Evolutionary conservation across 1,140 invertebrate genomes (phyloP), one percentile per base, ranked within the genome.

Genomic region (Archegozetes longisetosus): DNA sequence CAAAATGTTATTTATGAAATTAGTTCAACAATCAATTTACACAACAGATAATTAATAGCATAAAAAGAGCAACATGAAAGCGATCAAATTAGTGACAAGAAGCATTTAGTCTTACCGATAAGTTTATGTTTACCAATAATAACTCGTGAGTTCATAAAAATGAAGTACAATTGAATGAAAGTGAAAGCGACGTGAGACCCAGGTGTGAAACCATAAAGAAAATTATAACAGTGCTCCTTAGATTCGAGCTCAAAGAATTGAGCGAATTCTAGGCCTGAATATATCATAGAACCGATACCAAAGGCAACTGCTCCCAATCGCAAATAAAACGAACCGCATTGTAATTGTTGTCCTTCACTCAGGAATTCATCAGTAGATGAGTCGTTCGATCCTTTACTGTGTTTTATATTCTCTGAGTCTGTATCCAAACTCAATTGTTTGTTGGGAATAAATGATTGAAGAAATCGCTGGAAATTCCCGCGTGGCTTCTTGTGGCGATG

Each of bases 141-240:
- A 6, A 66, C 65, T 50, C 65, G 53, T 68, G 89, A 87, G 72
- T 92, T 92, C 20, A 93, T 78, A 75, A 95, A 94, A 71, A 95
- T 91, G 74, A 93, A 94, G 72, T 92, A 93, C 81, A 93, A 89
- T 73, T 94, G 90, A 65, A 91, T 85, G 69, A 94, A 89, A 64
- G 89, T 92, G 74, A 94, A 91, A 53, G 85, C 82, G 84, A 92
- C 90, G 63, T 88, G 76, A 0, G 85, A 85, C 3, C 84, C 83
- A 0, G 89, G 88, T 0, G 86, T 90, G 4, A 93, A 70, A 0
- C 85, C 87, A 29, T 89, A 75, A 67, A 93, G 77, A 17, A 90
- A 82, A 68, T 88, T 90, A 69, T 88, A 83, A 68, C 88, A 92
- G 64, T 86, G 84, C 14, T 84, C 84, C 66, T 86, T 82, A 40